Percentiles rank a stretch among this genome's conserved stretches.
These are phyloP conservation scores for Plestiodon gilberti DNA, from an alignment of 2,113 vertebrate species.

Conservation along the genomic window DNA sequence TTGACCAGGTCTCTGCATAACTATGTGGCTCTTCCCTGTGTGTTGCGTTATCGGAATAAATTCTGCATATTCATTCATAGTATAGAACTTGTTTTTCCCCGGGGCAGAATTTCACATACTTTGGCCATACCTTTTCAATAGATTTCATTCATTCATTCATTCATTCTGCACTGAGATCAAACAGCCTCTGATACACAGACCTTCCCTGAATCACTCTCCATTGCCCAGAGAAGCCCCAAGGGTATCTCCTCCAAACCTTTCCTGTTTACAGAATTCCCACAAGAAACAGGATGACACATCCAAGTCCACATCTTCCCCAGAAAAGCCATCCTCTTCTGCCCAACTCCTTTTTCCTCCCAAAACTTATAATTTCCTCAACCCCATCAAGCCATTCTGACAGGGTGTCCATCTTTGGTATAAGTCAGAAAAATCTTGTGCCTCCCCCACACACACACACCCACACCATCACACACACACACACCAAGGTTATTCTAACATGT, in stretches of 20 bases:
- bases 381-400: not conserved
- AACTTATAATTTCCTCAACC: not conserved
- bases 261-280: not conserved
- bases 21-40: not conserved
- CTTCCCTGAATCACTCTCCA: not conserved
- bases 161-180: not conserved
- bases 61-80: not conserved
- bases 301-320: not conserved
- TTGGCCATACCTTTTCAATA: not conserved
- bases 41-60: not conserved
- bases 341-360: not conserved
- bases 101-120: not conserved
- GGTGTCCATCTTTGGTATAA: not conserved
- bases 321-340: not conserved
- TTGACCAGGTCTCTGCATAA: not conserved
- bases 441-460: not conserved
- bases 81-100: not conserved
- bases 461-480: not conserved
- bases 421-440: not conserved
- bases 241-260: not conserved
- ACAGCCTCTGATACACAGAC: not conserved
- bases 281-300: not conserved
- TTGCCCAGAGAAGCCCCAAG: too few relatives aligned
- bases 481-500: not conserved
- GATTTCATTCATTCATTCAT: not conserved